Evolutionary conservation across 2,113 vertebrate genomes (phyloP), one percentile per base, ranked within the genome.

Genomic region (Casuarius casuarius): DNA sequence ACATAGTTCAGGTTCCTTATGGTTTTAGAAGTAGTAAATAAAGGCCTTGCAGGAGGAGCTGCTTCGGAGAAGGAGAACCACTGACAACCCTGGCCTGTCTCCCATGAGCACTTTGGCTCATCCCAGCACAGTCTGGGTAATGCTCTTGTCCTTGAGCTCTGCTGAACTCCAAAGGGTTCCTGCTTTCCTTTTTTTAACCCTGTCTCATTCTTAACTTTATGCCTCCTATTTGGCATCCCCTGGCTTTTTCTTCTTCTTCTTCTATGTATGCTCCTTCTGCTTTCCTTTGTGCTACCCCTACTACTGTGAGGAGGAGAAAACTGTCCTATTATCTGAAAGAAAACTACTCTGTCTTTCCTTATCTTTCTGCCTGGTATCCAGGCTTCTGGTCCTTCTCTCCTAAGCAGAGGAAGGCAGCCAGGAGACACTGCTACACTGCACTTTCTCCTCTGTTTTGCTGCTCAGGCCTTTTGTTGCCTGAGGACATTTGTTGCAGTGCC

Each of bases 1-100:
- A 81, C 84, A 38, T 11, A 56, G 67, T 68, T 91, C 67, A 86
- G 70, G 56, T 78, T 95, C 84, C n/a, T 96, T 86, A 38, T 63
- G 40, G 44, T 65, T 84, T 92, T 71, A 94, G 68, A 95, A 84
- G 56, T 52, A 68, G 82, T 76, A 90, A 89, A 85, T 77, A 95
- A 84, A 89, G 81, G 31, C 10, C 51, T 84, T 79, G 42, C 67
- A 1, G 8, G 51, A 83, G n/a, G n/a, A 79, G 38, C 42, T 87
- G 84, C 15, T 63, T 85, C 10, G 5, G 63, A 67, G 44, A 33
- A 89, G 42, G 66, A 31, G 12, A 87, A 59, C 56, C 4, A 6
- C 21, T 80, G 67, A 58, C 0, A 2, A 40, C 26, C 66, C 15
- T 38, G 49, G 40, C 10, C 26, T 90, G 42, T 49, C 73, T 26